A percentile compares a stretch with the other conserved stretches of the same genome.
These are phyloP conservation scores for Bombus pascuorum DNA, from an alignment of 1,140 invertebrate genomes.

Conservation along the genomic window DNA sequence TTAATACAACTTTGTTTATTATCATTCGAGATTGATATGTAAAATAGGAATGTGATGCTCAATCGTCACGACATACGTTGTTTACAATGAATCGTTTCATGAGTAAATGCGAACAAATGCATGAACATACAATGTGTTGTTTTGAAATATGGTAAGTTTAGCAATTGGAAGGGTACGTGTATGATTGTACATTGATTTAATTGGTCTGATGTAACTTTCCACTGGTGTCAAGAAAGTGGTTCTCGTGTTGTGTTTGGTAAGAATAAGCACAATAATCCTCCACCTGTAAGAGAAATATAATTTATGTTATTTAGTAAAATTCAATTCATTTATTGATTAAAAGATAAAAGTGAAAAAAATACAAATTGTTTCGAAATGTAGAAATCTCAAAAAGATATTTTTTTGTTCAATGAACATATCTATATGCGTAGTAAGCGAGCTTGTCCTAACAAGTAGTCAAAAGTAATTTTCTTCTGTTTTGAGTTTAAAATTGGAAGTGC, in stretches of 20 bases:
- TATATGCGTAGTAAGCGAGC: no score
- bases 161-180: slow-evolving; percentile 20
- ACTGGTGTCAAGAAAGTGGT: slow-evolving; percentile 87
- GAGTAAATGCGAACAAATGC: slow-evolving; percentile 28
- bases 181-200: slow-evolving; percentile 46
- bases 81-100: slow-evolving; percentile 8
- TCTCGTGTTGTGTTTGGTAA: slow-evolving; percentile 93
- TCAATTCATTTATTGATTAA: no score
- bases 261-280: slow-evolving; percentile 91
- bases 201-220: slow-evolving; percentile 26
- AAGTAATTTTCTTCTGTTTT: no score
- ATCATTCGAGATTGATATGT: slow-evolving; percentile 28
- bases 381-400: no score
- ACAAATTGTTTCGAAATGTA: no score
- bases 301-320: background rate
- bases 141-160: slow-evolving; percentile 2
- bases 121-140: background rate
- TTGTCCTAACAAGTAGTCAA: no score
- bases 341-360: background rate
- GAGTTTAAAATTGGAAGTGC: no score
- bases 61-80: background rate
- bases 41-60: slow-evolving; percentile 38
- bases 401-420: no score
- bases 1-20: slow-evolving; percentile 38
- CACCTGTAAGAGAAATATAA: slow-evolving; percentile 81